These are phyloP conservation scores for Xenopus laevis DNA, from an alignment of 2,113 vertebrate species.

Conservation along the genomic window DNA sequence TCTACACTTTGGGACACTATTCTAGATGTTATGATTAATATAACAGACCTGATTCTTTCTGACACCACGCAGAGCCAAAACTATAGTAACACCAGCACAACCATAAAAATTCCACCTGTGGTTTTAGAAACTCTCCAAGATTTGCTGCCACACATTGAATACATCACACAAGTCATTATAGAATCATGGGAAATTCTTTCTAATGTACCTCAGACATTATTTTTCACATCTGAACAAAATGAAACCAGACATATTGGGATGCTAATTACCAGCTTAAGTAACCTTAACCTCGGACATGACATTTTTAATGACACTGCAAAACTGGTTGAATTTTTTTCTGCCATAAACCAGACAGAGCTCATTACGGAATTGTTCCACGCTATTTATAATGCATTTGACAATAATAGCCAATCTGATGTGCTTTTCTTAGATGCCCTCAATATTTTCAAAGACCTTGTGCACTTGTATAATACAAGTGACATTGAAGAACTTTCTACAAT, in stretches of 20 bases:
- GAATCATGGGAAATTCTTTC: too few relatives aligned
- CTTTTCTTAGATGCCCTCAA: background rate
- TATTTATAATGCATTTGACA: background rate
- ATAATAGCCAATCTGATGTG: background rate
- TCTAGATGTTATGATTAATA: conserved; percentile 13
- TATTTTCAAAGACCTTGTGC: background rate
- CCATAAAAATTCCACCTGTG: background rate
- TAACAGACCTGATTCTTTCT: conserved; percentile 20
- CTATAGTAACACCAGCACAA: background rate
- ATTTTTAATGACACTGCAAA: background rate
- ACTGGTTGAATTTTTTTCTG: conserved; percentile 1
- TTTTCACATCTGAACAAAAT: background rate
- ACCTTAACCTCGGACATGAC: background rate
- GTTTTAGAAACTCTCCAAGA: background rate
- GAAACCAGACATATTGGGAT: background rate
- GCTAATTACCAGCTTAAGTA: background rate
- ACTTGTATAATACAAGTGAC: background rate
- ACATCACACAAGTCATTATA: background rate
- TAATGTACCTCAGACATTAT: too few relatives aligned
- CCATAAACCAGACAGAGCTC: background rate
- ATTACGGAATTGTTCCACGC: conserved; percentile 1
- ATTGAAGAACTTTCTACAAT: background rate
- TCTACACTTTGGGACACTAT: background rate
- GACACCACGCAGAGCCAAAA: background rate
- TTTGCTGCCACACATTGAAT: background rate